Evolutionary conservation across 2,888 invertebrate genomes (phyloP), one percentile per base, ranked within the genome.

Genomic region (Rapana venosa): DNA sequence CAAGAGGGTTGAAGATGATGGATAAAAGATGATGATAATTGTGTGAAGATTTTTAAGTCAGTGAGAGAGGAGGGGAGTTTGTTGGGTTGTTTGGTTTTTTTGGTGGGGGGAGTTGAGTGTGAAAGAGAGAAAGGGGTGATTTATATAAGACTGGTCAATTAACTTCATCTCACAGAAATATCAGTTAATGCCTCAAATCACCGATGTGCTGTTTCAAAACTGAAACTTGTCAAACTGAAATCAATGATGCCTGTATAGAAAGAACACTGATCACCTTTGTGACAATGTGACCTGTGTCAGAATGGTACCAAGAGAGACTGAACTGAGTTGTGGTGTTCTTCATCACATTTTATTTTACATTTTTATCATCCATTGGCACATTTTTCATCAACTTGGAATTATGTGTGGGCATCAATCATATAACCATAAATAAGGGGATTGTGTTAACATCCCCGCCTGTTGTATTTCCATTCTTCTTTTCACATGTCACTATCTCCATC

Each of bases 171-270:
- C 22, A 47, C 30, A 47, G 22, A 74, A 47, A 83, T 58, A 85
- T 30, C 58, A 83, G 47, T 56, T 58, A 85, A 35, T 86, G 86
- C 58, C 35, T 66, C 35, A 86, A 66, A 86, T 86, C 86, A 86
- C 86, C 86, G 22, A 86, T 86, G 86, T 86, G 86, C 86, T 86
- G 66, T 58, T 86, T 66, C 86, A 61, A 66, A 1, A 6, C 32
- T 86, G 32, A 86, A 86, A 66, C 22, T 26, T 66, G 13, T 22
- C 47, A 79, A 32, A 79, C 77, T 79, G 77, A 32, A 79, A 79
- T 79, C 77, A 15, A 32, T 79, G 77, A 79, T 32, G 35, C 77
- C 77, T 79, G 77, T 79, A 15, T 70, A 70, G 17, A 70, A 26
- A 47, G 20, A 30, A 83, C 47, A 8, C 47, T 83, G 81, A 83